These are phyloP conservation scores for Hypercompe scribonia DNA, from an alignment of 2,888 invertebrate species.

Conservation along the genomic window DNA sequence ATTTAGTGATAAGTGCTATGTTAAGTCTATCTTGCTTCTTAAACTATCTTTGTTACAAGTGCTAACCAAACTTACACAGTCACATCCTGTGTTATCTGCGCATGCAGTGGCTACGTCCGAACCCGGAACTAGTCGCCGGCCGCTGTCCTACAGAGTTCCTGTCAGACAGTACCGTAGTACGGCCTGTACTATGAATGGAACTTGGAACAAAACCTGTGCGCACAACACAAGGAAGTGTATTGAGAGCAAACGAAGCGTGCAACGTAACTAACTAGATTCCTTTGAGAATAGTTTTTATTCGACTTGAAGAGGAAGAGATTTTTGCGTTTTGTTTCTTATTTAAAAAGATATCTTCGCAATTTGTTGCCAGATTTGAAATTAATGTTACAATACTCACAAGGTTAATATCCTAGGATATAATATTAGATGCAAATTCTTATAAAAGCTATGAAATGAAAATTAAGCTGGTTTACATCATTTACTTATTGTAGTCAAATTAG, in stretches of 20 bases:
- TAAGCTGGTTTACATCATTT: too few relatives aligned
- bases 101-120: constrained; percentile 32
- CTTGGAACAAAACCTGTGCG: constrained; percentile 37
- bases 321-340: not conserved
- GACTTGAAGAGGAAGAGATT: not conserved
- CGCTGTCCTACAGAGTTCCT: constrained; percentile 27
- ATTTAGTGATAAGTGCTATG: too few relatives aligned
- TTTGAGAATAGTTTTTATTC: not conserved
- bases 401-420: too few relatives aligned
- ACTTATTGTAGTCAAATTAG: not conserved
- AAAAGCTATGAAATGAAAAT: too few relatives aligned
- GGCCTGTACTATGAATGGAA: constrained; percentile 23
- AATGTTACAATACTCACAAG: not conserved
- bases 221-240: constrained; percentile 18
- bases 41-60: not conserved
- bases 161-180: constrained; percentile 9
- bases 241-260: constrained; percentile 9
- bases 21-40: not conserved
- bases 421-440: too few relatives aligned
- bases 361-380: not conserved
- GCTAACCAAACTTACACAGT: constrained; percentile 23
- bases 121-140: constrained; percentile 47
- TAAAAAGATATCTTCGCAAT: not conserved
- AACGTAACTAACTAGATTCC: not conserved
- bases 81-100: constrained; percentile 35